Conservation (phyloP, 2,113 vertebrate genomes). For the Abramis brama region DNA sequence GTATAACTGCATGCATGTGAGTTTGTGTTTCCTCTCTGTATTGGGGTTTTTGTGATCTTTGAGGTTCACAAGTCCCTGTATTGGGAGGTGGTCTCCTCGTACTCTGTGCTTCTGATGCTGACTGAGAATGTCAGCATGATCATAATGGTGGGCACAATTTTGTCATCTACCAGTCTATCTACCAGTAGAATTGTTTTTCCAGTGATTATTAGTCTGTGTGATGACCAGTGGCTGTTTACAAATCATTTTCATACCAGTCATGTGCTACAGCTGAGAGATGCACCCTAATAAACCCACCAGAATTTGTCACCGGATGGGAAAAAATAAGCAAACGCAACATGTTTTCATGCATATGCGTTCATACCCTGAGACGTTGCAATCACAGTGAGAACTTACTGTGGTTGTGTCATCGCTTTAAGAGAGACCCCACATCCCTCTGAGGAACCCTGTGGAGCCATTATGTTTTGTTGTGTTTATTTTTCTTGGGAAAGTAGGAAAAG, state of each 20-base stretch:
- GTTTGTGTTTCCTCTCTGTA: slow-evolving; percentile 59
- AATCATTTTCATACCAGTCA: slow-evolving; percentile 22
- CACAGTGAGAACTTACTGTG: not conserved
- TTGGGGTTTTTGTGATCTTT: slow-evolving; percentile 63
- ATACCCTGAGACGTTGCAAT: slow-evolving; percentile 23
- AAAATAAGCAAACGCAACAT: slow-evolving; percentile 45
- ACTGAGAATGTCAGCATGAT: slow-evolving; percentile 18
- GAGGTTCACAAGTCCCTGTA: slow-evolving; percentile 64
- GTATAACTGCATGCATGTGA: slow-evolving; percentile 71
- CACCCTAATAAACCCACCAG: not conserved
- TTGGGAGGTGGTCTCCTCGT: slow-evolving; percentile 23
- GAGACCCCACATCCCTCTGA: slow-evolving; percentile 19
- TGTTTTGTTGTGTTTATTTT: slow-evolving; percentile 38
- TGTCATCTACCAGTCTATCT: too few species aligned
- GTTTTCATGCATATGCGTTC: slow-evolving; percentile 26
- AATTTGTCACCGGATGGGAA: slow-evolving; percentile 45
- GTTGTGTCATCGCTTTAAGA: slow-evolving; percentile 33
- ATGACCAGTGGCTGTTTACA: slow-evolving; percentile 33
- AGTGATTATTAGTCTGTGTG: not conserved
- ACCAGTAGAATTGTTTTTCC: slow-evolving; percentile 17
- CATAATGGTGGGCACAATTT: not conserved
- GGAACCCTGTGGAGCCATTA: slow-evolving; percentile 48
- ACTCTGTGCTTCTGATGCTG: slow-evolving; percentile 12
- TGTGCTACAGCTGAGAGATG: slow-evolving; percentile 6
- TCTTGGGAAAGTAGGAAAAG: slow-evolving; percentile 61